A percentile compares a stretch with the other conserved stretches of the same genome.
Evolutionary conservation across 2,888 invertebrate genomes (phyloP).

Genomic region (Agrotis segetum): DNA sequence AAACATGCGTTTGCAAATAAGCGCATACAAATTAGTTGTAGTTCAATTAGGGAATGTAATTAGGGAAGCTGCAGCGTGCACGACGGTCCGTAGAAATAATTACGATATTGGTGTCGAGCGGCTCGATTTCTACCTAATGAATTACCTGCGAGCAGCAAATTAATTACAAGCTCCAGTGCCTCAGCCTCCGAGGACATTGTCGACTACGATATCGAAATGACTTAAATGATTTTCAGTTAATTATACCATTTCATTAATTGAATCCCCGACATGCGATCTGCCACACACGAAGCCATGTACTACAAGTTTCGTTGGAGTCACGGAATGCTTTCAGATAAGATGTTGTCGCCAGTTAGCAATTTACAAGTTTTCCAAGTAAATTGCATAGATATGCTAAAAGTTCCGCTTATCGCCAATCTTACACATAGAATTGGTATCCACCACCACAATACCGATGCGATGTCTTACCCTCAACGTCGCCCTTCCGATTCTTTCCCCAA

Average conservation of each 20-base stretch:
- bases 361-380: slow-evolving; percentile 65
- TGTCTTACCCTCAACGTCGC: slow-evolving; percentile 70
- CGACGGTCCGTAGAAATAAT: slow-evolving; percentile 67
- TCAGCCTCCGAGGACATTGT: slow-evolving; percentile 65
- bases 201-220: slow-evolving; percentile 60
- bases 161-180: slow-evolving; percentile 74
- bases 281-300: not conserved
- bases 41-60: slow-evolving; percentile 81
- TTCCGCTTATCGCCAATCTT: slow-evolving; percentile 76
- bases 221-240: slow-evolving; percentile 65
- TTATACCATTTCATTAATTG: slow-evolving; percentile 64
- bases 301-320: slow-evolving; percentile 4
- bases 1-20: slow-evolving; percentile 50
- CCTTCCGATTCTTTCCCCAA: slow-evolving; percentile 81
- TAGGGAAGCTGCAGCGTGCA: slow-evolving; percentile 70
- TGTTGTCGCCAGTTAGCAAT: slow-evolving; percentile 42
- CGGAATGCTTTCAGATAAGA: slow-evolving; percentile 24
- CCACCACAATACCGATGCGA: slow-evolving; percentile 74
- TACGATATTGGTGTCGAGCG: slow-evolving; percentile 71
- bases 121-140: slow-evolving; percentile 77
- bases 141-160: slow-evolving; percentile 78
- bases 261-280: slow-evolving; percentile 22
- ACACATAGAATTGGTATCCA: slow-evolving; percentile 72
- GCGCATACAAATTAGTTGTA: slow-evolving; percentile 72
- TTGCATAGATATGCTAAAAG: slow-evolving; percentile 65